A percentile compares a stretch with the other conserved stretches of the same genome.
Evolutionary conservation across 1,140 invertebrate species (phyloP).

Genomic region (Drosophila serrata): DNA sequence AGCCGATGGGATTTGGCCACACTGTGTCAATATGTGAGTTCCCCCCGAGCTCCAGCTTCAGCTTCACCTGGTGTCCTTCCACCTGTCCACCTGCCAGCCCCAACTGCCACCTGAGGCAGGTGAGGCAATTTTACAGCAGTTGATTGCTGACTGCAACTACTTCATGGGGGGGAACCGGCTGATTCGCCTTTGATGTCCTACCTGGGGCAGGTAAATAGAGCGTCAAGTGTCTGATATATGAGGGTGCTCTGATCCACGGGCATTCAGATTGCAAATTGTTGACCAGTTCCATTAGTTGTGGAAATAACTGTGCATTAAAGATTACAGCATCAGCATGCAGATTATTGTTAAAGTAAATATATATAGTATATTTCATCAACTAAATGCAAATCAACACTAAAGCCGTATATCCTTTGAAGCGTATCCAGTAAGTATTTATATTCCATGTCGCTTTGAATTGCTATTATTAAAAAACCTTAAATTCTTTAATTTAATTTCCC

Average conservation of each 20-base stretch:
- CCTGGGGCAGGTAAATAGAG: conserved; percentile 45
- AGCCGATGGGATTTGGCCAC: conserved; percentile 57
- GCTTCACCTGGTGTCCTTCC: neutral
- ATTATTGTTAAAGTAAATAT: too few species aligned
- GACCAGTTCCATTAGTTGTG: conserved; percentile 7
- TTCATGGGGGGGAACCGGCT: conserved; percentile 3
- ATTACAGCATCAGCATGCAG: neutral
- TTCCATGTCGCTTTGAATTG: neutral
- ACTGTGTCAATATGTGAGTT: conserved; percentile 61
- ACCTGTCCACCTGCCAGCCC: conserved; percentile 12
- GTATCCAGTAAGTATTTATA: too few species aligned
- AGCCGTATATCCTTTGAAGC: neutral
- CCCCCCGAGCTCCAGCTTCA: neutral
- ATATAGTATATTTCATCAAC: too few species aligned
- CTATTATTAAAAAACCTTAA: neutral
- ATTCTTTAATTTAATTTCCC: neutral
- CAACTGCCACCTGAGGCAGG: conserved; percentile 7
- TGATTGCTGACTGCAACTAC: conserved; percentile 41
- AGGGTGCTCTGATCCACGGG: conserved; percentile 15
- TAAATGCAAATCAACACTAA: too few species aligned
- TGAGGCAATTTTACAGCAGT: conserved; percentile 50
- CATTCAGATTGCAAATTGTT: conserved; percentile 13
- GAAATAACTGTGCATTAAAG: conserved; percentile 12
- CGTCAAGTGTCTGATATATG: conserved; percentile 24
- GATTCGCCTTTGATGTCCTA: conserved; percentile 41